These are phyloP conservation scores for Syrista parreyssii DNA, from an alignment of 2,888 invertebrate genomes.

Conservation along the genomic window DNA sequence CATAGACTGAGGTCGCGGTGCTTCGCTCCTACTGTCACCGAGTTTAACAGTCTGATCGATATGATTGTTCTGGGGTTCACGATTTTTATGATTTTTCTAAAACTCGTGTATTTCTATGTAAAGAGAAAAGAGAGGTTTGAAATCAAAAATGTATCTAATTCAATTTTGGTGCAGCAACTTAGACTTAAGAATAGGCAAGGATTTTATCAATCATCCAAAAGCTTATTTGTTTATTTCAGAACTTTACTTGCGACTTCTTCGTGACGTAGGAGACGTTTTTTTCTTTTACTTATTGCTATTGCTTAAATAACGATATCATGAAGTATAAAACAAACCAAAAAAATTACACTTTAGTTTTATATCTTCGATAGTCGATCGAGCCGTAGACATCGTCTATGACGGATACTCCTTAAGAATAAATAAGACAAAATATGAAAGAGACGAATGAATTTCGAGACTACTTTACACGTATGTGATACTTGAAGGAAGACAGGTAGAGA, in stretches of 20 bases:
- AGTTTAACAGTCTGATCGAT: slow-evolving; percentile 33
- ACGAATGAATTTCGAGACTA: slow-evolving; percentile 21
- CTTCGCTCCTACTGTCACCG: slow-evolving; percentile 36
- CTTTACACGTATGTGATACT: slow-evolving; percentile 35
- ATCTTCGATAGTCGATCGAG: neutral
- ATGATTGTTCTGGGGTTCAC: neutral
- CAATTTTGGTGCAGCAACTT: slow-evolving; percentile 31
- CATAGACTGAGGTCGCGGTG: slow-evolving; percentile 43
- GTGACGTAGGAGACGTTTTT: neutral
- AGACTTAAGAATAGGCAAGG: slow-evolving; percentile 19
- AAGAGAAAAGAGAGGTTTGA: neutral
- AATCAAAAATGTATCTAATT: neutral
- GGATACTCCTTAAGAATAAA: slow-evolving; percentile 25
- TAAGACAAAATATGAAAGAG: slow-evolving; percentile 21
- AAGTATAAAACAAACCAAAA: neutral
- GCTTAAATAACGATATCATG: neutral
- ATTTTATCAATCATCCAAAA: neutral
- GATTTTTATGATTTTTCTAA: neutral
- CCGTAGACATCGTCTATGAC: slow-evolving; percentile 22
- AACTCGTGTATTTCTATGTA: neutral
- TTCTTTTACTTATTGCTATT: neutral
- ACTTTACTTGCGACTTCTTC: neutral
- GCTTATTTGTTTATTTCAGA: neutral
- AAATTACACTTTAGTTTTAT: neutral
- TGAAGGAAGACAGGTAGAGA: slow-evolving; percentile 17